phyloP scores from a whole-genome alignment of 2,797 vertebrate species.

The Enteromius paludinosus region DNA sequence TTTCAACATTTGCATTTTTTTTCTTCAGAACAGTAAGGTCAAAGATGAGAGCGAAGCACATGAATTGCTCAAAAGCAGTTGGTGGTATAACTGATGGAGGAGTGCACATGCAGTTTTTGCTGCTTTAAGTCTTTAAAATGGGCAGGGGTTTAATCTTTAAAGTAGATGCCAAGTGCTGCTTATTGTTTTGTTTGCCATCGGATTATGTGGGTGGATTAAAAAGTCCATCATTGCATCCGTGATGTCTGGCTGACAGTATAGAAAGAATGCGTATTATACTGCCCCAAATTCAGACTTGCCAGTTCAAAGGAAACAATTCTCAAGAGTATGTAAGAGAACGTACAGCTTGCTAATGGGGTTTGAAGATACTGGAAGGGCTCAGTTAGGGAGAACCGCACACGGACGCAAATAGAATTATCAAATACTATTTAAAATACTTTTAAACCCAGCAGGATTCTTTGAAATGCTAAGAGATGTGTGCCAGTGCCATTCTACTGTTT shows the following conservation, averaged over 20 bases:
- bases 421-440: constrained; percentile 11
- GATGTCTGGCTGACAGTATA: constrained; percentile 30
- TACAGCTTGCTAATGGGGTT: constrained; percentile 23
- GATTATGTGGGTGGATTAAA: constrained; percentile 52
- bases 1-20: constrained; percentile 20
- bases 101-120: constrained; percentile 19
- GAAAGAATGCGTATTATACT: constrained; percentile 35
- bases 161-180: constrained; percentile 38
- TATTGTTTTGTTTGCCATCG: constrained; percentile 41
- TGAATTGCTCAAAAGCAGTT: constrained; percentile 23
- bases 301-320: constrained; percentile 28
- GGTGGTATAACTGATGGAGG: constrained; percentile 15
- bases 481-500: background rate
- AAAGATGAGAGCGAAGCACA: background rate
- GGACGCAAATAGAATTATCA: constrained; percentile 7
- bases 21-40: background rate
- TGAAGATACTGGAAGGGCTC: constrained; percentile 23
- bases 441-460: constrained; percentile 20
- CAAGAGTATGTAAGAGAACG: constrained; percentile 29
- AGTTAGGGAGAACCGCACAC: background rate
- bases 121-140: constrained; percentile 39
- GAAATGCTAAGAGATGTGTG: background rate
- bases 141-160: constrained; percentile 40
- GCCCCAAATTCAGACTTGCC: constrained; percentile 34
- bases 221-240: constrained; percentile 35